A percentile compares a stretch with the other conserved stretches of the same genome.
Evolutionary conservation across 2,113 vertebrate species (phyloP).

Genomic region (Notarius lentiginosus): DNA sequence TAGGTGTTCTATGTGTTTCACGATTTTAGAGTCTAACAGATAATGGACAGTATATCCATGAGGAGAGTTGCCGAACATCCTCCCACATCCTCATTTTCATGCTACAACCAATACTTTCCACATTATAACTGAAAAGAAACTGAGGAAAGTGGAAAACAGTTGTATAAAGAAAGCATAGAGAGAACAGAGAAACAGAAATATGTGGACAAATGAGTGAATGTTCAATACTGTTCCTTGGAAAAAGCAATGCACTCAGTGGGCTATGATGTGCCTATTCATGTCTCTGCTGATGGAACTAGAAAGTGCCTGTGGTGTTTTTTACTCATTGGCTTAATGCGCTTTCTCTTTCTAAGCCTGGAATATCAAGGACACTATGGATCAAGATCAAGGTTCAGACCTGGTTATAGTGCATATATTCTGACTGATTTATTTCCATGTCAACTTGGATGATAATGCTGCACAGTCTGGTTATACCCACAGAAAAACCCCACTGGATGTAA

Average conservation of each 20-base stretch:
- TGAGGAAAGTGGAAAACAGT: not conserved
- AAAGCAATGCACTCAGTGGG: conserved; percentile 16
- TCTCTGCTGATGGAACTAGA: conserved; percentile 30
- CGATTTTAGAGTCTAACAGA: not conserved
- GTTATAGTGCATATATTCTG: conserved; percentile 12
- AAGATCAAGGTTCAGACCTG: not conserved
- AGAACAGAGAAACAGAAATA: not conserved
- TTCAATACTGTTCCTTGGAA: conserved; percentile 31
- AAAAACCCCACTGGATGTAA: not conserved
- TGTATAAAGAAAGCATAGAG: not conserved
- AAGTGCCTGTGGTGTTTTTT: conserved; percentile 27
- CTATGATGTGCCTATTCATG: conserved; percentile 29
- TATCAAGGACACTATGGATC: conserved; percentile 8
- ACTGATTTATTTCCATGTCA: conserved; percentile 25
- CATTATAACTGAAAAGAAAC: not conserved
- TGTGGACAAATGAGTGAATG: conserved; percentile 19
- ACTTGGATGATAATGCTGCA: not conserved
- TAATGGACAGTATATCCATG: not conserved
- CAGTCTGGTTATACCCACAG: not conserved
- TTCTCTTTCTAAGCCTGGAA: conserved; percentile 23
- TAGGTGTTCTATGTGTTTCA: conserved; percentile 32
- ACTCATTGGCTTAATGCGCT: conserved; percentile 34
- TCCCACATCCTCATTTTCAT: not conserved
- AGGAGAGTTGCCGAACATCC: not conserved
- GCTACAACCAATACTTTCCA: not conserved